phyloP scores from a whole-genome alignment of 2,888 invertebrate genomes.

The Anaspis maculata region DNA sequence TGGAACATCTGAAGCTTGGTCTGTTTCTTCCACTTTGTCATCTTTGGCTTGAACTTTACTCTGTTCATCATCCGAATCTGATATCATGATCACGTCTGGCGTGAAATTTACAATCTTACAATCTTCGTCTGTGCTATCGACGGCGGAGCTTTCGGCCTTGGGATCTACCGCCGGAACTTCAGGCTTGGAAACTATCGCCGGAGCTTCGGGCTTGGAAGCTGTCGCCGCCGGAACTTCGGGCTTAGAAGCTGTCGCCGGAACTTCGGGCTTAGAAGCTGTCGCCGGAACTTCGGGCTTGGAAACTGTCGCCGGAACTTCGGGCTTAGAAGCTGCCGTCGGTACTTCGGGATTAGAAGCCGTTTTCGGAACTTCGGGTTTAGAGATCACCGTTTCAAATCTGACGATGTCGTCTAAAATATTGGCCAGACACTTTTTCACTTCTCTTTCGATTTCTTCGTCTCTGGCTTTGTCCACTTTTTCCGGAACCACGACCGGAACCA shows the following conservation, averaged over 20 bases:
- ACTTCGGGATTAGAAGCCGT: too few relatives aligned
- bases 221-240: not conserved
- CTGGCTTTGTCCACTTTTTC: too few relatives aligned
- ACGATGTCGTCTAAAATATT: too few relatives aligned
- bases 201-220: not conserved
- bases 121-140: slow-evolving; percentile 3
- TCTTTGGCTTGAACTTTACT: too few relatives aligned
- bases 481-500: too few relatives aligned
- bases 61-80: slow-evolving; percentile 26
- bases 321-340: not conserved
- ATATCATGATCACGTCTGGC: slow-evolving; percentile 25
- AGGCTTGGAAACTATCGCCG: not conserved
- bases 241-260: too few relatives aligned
- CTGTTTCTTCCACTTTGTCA: too few relatives aligned
- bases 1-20: too few relatives aligned
- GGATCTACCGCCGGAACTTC: not conserved
- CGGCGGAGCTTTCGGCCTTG: not conserved
- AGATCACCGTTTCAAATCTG: too few relatives aligned
- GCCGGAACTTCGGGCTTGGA: slow-evolving; percentile 1
- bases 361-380: not conserved
- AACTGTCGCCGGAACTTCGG: not conserved
- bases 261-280: not conserved
- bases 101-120: too few relatives aligned
- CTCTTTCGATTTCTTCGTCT: too few relatives aligned
- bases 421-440: too few relatives aligned